Conservation (phyloP, 1,140 invertebrate species). For the Mizuhopecten yessoensis region DNA sequence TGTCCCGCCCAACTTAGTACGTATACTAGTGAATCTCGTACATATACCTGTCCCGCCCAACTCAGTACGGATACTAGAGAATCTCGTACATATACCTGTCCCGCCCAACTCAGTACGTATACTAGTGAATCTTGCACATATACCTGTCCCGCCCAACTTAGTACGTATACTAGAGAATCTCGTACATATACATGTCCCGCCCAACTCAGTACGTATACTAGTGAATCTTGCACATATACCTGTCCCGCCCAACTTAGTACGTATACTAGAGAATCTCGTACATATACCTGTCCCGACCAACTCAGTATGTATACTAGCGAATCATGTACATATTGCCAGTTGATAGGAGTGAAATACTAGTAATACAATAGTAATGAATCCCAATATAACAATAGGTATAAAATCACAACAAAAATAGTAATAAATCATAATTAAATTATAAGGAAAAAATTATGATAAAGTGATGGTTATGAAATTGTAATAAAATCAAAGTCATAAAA, state of each 20-base stretch:
- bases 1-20: not conserved
- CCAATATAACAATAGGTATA: too few relatives aligned
- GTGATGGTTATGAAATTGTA: too few relatives aligned
- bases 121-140: not conserved
- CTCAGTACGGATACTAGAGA: constrained; percentile 86
- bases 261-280: not conserved
- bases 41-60: constrained; percentile 85
- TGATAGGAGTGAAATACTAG: too few relatives aligned
- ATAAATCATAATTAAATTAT: too few relatives aligned
- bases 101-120: constrained; percentile 86
- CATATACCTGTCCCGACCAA: constrained; percentile 81
- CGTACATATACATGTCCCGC: too few relatives aligned
- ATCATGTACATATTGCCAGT: too few relatives aligned
- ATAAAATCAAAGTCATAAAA: too few relatives aligned
- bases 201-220: constrained; percentile 86
- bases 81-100: not conserved
- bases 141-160: not conserved
- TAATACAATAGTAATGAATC: too few relatives aligned
- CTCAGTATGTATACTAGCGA: constrained; percentile 88
- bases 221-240: too few relatives aligned
- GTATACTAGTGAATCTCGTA: too few relatives aligned
- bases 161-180: not conserved
- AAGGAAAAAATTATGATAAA: too few relatives aligned
- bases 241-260: not conserved
- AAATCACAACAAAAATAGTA: too few relatives aligned